A percentile compares a stretch with the other conserved stretches of the same genome.
These are phyloP conservation scores for Lipophrys pholis DNA, from an alignment of 2,113 vertebrate genomes.

Conservation along the genomic window DNA sequence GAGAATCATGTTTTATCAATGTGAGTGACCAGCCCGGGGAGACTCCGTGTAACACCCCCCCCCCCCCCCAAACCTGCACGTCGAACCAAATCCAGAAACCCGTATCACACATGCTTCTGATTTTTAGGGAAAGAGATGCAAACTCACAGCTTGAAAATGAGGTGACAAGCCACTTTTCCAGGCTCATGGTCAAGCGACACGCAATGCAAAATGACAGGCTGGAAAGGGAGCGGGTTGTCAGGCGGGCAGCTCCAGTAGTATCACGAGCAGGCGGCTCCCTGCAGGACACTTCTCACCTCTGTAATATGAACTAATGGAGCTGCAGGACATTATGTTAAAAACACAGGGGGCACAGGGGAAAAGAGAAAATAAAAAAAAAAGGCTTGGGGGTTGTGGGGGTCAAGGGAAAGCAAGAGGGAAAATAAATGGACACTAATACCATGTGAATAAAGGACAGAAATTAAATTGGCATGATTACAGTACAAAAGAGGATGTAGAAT, in stretches of 20 bases:
- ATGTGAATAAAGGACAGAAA: slow-evolving; percentile 42
- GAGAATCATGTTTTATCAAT: not conserved
- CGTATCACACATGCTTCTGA: slow-evolving; percentile 4
- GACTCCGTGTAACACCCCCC: no score
- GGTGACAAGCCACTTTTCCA: slow-evolving; percentile 28
- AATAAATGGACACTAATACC: slow-evolving; percentile 18
- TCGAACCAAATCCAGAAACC: slow-evolving; percentile 10
- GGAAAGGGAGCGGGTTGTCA: slow-evolving; percentile 14
- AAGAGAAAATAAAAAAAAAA: not conserved
- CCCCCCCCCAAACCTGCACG: not conserved
- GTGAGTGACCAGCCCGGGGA: not conserved
- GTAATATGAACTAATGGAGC: slow-evolving; percentile 59
- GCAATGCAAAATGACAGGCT: slow-evolving; percentile 43
- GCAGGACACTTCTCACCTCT: slow-evolving; percentile 48
- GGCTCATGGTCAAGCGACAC: slow-evolving; percentile 17
- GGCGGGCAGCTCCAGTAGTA: slow-evolving; percentile 19
- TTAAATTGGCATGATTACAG: slow-evolving; percentile 55
- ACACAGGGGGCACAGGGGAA: slow-evolving; percentile 30
- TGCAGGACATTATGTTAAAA: slow-evolving; percentile 59
- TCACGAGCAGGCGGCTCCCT: slow-evolving; percentile 21
- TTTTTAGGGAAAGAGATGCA: slow-evolving; percentile 23
- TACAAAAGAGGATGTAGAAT: slow-evolving; percentile 60
- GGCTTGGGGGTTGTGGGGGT: slow-evolving; percentile 1
- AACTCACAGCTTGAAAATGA: slow-evolving; percentile 36
- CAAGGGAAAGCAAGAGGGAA: slow-evolving; percentile 25